Conservation (phyloP, 2,888 invertebrate genomes). For the Apodemia hepburni region DNA sequence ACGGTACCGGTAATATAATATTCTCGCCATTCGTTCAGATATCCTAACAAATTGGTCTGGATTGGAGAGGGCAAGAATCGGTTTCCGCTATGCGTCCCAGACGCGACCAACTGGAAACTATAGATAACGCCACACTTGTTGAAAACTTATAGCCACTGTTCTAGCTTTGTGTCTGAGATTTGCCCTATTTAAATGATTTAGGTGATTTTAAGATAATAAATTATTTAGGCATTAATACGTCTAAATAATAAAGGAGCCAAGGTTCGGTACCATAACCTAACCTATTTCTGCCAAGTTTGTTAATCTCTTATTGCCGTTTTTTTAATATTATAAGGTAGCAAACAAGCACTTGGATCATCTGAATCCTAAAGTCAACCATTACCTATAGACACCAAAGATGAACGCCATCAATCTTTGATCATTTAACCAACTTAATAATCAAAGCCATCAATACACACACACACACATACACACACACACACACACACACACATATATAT, state of each 20-base stretch:
- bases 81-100: slow-evolving; percentile 32
- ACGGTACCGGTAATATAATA: slow-evolving; percentile 5
- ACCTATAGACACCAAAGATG: too few species aligned
- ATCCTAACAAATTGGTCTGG: slow-evolving; percentile 34
- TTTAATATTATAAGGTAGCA: too few species aligned
- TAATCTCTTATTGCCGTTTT: too few species aligned
- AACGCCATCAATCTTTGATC: too few species aligned
- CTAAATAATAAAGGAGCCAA: neutral
- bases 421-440: too few species aligned
- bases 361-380: too few species aligned
- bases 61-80: slow-evolving; percentile 31
- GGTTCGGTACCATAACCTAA: too few species aligned
- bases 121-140: slow-evolving; percentile 36
- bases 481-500: too few species aligned
- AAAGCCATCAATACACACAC: too few species aligned
- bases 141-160: slow-evolving; percentile 31
- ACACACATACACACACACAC: too few species aligned
- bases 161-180: slow-evolving; percentile 19
- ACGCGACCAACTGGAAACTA: slow-evolving; percentile 36
- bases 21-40: slow-evolving; percentile 11
- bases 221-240: neutral
- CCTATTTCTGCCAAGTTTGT: too few species aligned
- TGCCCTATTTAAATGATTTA: slow-evolving; percentile 2
- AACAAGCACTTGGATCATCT: too few species aligned
- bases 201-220: neutral